phyloP scores from a whole-genome alignment of 2,888 invertebrate species.

The Lithophane ornitopus region DNA sequence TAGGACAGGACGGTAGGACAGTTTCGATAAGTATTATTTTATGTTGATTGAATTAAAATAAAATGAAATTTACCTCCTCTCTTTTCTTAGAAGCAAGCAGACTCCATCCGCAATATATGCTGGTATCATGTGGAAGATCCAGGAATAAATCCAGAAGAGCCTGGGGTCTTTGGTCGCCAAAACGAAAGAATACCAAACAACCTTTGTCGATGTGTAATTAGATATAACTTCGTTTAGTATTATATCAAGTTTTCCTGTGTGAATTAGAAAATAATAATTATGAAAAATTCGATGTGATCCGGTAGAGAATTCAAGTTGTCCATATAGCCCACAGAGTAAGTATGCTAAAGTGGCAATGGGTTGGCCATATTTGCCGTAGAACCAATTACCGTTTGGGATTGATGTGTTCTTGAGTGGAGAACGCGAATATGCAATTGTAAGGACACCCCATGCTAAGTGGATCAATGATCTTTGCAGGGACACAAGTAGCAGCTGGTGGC shows the following conservation, averaged over 20 bases:
- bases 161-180: neutral
- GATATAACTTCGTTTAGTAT: neutral
- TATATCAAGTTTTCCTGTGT: neutral
- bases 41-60: neutral
- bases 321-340: neutral
- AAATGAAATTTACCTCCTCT: neutral
- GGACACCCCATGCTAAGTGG: too few relatives aligned
- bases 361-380: too few relatives aligned
- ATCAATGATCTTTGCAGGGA: too few relatives aligned
- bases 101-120: neutral
- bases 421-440: neutral
- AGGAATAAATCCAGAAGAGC: neutral
- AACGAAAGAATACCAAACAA: neutral
- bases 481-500: too few relatives aligned
- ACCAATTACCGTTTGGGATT: too few relatives aligned
- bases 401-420: neutral
- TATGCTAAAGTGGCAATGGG: too few relatives aligned
- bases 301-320: neutral
- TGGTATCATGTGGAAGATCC: neutral
- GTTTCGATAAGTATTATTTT: neutral
- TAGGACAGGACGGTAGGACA: too few relatives aligned
- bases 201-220: neutral
- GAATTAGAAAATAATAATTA: neutral
- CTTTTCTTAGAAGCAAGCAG: neutral
- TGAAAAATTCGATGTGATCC: neutral